A percentile compares a stretch with the other conserved stretches of the same genome.
Evolutionary conservation across 2,797 vertebrate species (phyloP).

Genomic region (Yasuhikotakia modesta): DNA sequence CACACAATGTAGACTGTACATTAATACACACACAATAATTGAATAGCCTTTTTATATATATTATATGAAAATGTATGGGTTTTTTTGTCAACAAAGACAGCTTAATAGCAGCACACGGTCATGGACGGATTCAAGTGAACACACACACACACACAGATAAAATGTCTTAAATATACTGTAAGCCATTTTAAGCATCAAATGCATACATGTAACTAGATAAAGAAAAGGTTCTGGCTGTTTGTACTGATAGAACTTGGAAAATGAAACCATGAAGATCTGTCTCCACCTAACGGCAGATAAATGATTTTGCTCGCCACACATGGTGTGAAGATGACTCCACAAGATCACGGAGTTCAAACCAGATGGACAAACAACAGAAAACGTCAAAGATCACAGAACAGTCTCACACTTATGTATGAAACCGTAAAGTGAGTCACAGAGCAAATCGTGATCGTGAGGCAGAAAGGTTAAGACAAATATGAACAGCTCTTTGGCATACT

Average conservation of each 20-base stretch:
- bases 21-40: background rate
- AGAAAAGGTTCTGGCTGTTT: no score
- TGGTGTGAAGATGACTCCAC: background rate
- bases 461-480: background rate
- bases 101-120: no score
- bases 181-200: no score
- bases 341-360: conserved; percentile 14
- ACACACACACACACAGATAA: no score
- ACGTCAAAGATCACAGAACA: background rate
- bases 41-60: no score
- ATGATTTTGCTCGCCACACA: background rate
- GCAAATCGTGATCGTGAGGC: no score
- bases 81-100: no score
- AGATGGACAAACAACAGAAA: conserved; percentile 12
- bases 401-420: background rate
- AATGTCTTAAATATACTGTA: no score
- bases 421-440: conserved; percentile 4
- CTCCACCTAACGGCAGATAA: background rate
- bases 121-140: no score
- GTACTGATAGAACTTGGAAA: background rate
- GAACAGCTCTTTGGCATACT: background rate
- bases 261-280: background rate
- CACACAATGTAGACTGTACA: conserved; percentile 1
- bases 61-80: no score
- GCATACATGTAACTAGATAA: no score